Evolutionary conservation across 2,113 vertebrate genomes (phyloP).

Genomic region (Silurus meridionalis): DNA sequence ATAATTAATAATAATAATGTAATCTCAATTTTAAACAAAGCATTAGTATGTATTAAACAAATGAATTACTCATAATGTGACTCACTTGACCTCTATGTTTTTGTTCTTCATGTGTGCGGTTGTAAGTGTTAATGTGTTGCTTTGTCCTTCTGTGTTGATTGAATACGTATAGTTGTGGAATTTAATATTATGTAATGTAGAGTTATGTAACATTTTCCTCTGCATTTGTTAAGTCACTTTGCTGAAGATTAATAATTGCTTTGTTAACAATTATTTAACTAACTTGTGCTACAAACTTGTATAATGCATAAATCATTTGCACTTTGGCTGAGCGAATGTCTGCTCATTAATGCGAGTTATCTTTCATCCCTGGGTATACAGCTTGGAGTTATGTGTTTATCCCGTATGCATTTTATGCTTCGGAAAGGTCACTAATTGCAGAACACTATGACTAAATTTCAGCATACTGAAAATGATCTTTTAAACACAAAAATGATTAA

Average conservation of each 20-base stretch:
- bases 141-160: not conserved
- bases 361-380: not conserved
- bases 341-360: not conserved
- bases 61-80: not conserved
- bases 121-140: not conserved
- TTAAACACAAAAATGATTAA: conserved; percentile 19
- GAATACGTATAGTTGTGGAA: not conserved
- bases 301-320: not conserved
- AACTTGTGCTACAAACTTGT: not conserved
- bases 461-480: conserved; percentile 4
- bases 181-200: not conserved
- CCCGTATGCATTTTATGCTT: not conserved
- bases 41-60: not conserved
- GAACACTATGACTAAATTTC: not conserved
- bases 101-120: not conserved
- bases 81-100: not conserved
- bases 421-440: conserved; percentile 12
- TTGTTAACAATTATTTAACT: not conserved
- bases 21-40: not conserved
- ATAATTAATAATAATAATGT: too few species aligned
- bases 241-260: not conserved
- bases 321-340: not conserved
- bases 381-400: not conserved
- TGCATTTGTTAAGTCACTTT: not conserved
- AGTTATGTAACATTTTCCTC: not conserved